A percentile compares a stretch with the other conserved stretches of the same genome.
phyloP scores from a whole-genome alignment of 2,113 vertebrate species.

The Labrus mixtus region DNA sequence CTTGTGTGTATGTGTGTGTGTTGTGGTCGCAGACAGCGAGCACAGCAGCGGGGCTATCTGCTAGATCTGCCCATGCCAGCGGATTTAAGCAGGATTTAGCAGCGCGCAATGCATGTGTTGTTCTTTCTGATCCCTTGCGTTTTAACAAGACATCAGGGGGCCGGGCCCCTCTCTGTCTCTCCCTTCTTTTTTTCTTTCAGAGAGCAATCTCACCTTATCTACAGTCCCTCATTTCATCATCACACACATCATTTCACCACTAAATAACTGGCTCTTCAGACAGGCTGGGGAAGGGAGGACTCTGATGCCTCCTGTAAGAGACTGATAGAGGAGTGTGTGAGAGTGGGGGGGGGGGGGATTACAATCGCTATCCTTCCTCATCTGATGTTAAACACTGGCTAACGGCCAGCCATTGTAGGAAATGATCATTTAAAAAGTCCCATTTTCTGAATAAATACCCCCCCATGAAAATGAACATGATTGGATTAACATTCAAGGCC shows the following conservation, averaged over 20 bases:
- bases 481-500: conserved; percentile 72
- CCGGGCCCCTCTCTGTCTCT: conserved; percentile 49
- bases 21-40: conserved; percentile 75
- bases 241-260: conserved; percentile 81
- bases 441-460: conserved; percentile 60
- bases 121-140: conserved; percentile 79
- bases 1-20: conserved; percentile 47
- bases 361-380: conserved; percentile 28
- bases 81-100: conserved; percentile 82
- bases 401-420: conserved; percentile 50
- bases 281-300: conserved; percentile 39
- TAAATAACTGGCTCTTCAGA: conserved; percentile 75
- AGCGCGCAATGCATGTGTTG: conserved; percentile 78
- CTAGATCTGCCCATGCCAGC: conserved; percentile 83
- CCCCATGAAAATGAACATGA: conserved; percentile 76
- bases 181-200: conserved; percentile 53
- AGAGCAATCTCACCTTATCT: conserved; percentile 80
- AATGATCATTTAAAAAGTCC: conserved; percentile 62
- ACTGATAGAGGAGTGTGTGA: conserved; percentile 46
- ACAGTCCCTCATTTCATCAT: conserved; percentile 77
- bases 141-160: conserved; percentile 82
- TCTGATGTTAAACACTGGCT: conserved; percentile 57
- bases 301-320: conserved; percentile 37
- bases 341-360: conserved; percentile 4
- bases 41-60: conserved; percentile 80